Evolutionary conservation across 2,113 vertebrate species (phyloP), one percentile per base, ranked within the genome.

Genomic region (Gopherus evgoodei): DNA sequence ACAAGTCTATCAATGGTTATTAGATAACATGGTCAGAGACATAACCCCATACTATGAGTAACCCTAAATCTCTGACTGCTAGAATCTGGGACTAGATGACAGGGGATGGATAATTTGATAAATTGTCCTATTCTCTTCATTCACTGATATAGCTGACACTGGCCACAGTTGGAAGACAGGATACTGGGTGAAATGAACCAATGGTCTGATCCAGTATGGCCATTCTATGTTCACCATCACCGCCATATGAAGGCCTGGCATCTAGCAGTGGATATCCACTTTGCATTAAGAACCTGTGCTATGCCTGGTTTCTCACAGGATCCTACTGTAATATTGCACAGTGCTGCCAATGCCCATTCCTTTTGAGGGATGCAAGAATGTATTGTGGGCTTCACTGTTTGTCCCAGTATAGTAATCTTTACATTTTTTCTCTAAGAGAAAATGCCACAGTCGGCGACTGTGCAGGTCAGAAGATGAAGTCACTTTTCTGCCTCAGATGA

Each of bases 311-410:
- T 86, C 83, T 82, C 53, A 79, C 3, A 83, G 17, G 11, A 62
- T 9, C 12, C 2, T 24, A 38, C 7, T 7, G 1, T 59, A 11
- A 81, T 42, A 75, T 75, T 44, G 13, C 62, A 35, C 38, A 90
- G 27, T 56, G 25, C 5, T 72, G 12, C 12, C 6, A 16, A 5
- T 0, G 0, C 27, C 11, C 44, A 91, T 84, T 75, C n/a, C 72
- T 75, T 10, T 42, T 44, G n/a, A 75, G 21, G 11, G n/a, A 22
- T 44, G 38, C 4, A 25, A 44, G n/a, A 75, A 42, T 4, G 2
- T 0, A 0, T 0, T 0, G 12, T 81, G 24, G 9, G 8, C 89
- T 92, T 88, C 85, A 56, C 38, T 49, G 49, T 49, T 25, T 4
- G 1, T 91, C 62, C 78, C 38, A 52, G 9, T 11, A 83, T 27